phyloP scores from a whole-genome alignment of 1,140 invertebrate genomes.

The Drosophila nebulosa region DNA sequence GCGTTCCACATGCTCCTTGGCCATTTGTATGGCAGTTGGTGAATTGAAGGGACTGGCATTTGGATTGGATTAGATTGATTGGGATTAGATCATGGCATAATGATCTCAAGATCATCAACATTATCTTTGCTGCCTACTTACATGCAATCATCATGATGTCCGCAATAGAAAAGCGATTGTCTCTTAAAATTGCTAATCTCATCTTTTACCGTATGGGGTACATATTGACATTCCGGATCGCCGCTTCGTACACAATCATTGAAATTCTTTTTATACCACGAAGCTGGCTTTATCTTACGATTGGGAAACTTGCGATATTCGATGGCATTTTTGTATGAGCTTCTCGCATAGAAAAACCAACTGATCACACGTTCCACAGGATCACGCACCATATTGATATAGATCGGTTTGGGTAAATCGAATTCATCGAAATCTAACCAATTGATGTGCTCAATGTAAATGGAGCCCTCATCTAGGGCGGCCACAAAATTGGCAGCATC shows the following conservation, averaged over 20 bases:
- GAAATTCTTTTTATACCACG: constrained; percentile 95
- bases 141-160: constrained; percentile 91
- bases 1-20: constrained; percentile 91
- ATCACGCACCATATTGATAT: constrained; percentile 93
- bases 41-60: constrained; percentile 89
- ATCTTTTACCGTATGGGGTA: constrained; percentile 90
- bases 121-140: constrained; percentile 82
- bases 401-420: constrained; percentile 90
- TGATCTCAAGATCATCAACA: not conserved
- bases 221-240: constrained; percentile 92
- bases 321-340: constrained; percentile 94
- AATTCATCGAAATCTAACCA: constrained; percentile 86
- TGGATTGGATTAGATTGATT: no score
- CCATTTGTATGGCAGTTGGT: constrained; percentile 89
- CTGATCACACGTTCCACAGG: constrained; percentile 94
- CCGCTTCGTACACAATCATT: constrained; percentile 91
- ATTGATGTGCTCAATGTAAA: constrained; percentile 74
- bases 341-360: constrained; percentile 91
- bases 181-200: constrained; percentile 89
- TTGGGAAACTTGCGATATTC: constrained; percentile 91
- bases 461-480: constrained; percentile 43
- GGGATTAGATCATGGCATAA: not conserved
- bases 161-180: constrained; percentile 93
- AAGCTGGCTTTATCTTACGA: constrained; percentile 88
- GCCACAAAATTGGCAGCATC: constrained; percentile 40